Evolutionary conservation across 1,140 invertebrate genomes (phyloP).

Genomic region (Drosophila chauvacae): DNA sequence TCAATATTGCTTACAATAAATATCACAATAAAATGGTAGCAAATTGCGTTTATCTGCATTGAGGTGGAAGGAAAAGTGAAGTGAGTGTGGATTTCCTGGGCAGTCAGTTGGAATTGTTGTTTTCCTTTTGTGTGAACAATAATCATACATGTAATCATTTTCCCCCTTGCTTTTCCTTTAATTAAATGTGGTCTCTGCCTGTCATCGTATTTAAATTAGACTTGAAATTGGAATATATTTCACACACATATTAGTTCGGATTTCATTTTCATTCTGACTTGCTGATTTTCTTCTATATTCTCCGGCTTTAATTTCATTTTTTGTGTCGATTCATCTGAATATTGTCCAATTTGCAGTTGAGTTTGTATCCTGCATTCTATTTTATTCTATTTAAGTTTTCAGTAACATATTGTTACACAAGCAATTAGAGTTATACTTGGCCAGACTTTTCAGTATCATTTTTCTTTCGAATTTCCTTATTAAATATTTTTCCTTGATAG

Average conservation of each 20-base stretch:
- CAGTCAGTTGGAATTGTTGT: slow-evolving; percentile 14
- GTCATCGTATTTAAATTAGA: not conserved
- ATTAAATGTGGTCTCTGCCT: not conserved
- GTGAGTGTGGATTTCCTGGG: not conserved
- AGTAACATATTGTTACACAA: not conserved
- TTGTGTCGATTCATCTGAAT: not conserved
- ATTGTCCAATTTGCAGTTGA: not conserved
- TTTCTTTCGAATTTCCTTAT: not conserved
- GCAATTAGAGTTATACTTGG: not conserved
- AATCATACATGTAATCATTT: slow-evolving; percentile 8
- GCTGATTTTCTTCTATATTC: not conserved
- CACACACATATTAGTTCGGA: not conserved
- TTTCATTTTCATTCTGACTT: not conserved
- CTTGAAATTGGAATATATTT: not conserved
- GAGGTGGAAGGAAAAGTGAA: slow-evolving; percentile 2
- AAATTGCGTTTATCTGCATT: slow-evolving; percentile 9
- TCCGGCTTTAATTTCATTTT: not conserved
- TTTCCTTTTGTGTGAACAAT: slow-evolving; percentile 13
- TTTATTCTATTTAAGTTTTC: not conserved
- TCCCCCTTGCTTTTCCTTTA: slow-evolving; percentile 5
- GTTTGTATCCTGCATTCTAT: not conserved
- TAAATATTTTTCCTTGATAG: too few species aligned
- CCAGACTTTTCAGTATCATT: not conserved
- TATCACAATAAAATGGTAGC: not conserved
- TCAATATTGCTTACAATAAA: not conserved